Conservation (phyloP, 2,113 vertebrate genomes). For the Sclerurus mexicanus region DNA sequence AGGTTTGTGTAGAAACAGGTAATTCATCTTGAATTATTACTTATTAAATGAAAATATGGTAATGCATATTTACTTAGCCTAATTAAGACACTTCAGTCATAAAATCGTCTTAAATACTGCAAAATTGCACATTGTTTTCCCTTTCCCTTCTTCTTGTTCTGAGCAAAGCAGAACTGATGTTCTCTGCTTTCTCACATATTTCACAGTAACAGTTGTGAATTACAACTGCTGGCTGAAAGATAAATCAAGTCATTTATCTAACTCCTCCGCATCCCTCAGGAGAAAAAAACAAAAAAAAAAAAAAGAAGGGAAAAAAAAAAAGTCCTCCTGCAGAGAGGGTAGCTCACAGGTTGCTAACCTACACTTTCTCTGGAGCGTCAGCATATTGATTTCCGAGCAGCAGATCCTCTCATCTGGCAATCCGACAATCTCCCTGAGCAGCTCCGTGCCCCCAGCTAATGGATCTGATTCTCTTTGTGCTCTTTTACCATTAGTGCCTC, state of each 20-base stretch:
- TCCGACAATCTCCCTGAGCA: background rate
- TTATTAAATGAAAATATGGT: slow-evolving; percentile 7
- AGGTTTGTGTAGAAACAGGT: background rate
- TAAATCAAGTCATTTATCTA: background rate
- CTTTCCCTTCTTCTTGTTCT: background rate
- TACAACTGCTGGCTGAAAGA: background rate
- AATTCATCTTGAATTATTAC: slow-evolving; percentile 18
- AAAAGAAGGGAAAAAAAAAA: background rate
- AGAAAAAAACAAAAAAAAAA: background rate
- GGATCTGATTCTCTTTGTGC: background rate
- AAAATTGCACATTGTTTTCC: background rate
- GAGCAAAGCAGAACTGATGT: background rate
- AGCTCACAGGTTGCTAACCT: background rate
- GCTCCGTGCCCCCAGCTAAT: background rate
- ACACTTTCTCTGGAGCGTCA: background rate
- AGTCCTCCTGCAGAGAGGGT: background rate
- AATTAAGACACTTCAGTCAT: slow-evolving; percentile 19
- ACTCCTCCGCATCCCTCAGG: background rate
- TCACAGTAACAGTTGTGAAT: background rate
- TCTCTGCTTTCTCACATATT: background rate
- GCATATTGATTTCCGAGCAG: background rate
- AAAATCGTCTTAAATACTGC: background rate
- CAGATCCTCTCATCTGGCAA: background rate
- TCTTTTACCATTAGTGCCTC: background rate
- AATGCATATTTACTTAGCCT: slow-evolving; percentile 26